Evolutionary conservation across 2,888 invertebrate species (phyloP), one percentile per base, ranked within the genome.

Genomic region (Polymixis lichenea): DNA sequence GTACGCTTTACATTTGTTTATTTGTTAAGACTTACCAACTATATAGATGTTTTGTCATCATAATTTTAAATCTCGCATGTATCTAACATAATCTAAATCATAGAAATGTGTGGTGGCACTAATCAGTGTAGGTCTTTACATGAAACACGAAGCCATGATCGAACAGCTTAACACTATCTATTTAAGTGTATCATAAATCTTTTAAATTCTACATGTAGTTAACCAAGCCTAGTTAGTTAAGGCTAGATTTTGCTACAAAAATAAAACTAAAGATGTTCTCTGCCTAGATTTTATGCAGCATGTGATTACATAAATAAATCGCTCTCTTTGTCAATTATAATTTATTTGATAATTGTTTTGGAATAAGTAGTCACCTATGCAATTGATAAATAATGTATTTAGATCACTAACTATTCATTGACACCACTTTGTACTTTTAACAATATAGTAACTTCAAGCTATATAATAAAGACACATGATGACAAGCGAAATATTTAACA

Each of bases 1-100:
- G 49, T 76, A 69, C 53, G 9, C 6, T 19, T 43, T 75, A 28
- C 17, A 61, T 51, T n/a, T 43, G n/a, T 43, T n/a, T 19, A 28
- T 60, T 28, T 56, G 15, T n/a, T 8, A 22, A 15, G 32, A 2
- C 22, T 61, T 38, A 22, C 22, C 13, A 32, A 32, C 22, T 49
- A 1, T 43, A 43, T 43, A 43, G 2, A 43, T 43, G 22, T 32
- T 61, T 38, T 15, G 15, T 22, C 22, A 22, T 61, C 22, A 22
- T 61, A 22, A 22, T 32, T 61, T 22, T 7, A 32, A 11, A 15
- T 61, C 11, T 60, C 22, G 22, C 60, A 22, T 60, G n/a, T n/a
- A n/a, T n/a, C n/a, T n/a, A n/a, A 32, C 32, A 32, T 22, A n/a
- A 13, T 32, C 13, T 13, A 13, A 22, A 32, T 32, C 22, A 32